These are phyloP conservation scores for Trachelus stipa DNA, from an alignment of 2,888 invertebrate species.

Conservation along the genomic window DNA sequence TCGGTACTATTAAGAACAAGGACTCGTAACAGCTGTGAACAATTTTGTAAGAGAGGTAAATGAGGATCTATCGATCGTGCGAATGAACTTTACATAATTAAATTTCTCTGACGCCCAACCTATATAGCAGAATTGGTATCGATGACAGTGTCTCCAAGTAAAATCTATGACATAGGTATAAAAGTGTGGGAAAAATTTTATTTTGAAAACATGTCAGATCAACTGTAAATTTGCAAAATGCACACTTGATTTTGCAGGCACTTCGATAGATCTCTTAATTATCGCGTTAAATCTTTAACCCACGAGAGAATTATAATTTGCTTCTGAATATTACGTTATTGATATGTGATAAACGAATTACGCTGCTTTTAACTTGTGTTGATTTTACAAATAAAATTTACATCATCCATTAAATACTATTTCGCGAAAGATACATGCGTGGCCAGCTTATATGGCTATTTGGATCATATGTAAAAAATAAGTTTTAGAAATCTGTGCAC, in stretches of 20 bases:
- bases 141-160: not conserved
- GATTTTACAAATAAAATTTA: not conserved
- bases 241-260: not conserved
- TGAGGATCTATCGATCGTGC: not conserved
- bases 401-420: not conserved
- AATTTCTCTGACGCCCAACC: not conserved
- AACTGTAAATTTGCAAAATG: not conserved
- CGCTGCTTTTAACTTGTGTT: slow-evolving; percentile 3
- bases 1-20: not conserved
- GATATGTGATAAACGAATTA: slow-evolving; percentile 1
- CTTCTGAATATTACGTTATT: not conserved
- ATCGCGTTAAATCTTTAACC: not conserved
- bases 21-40: slow-evolving; percentile 3
- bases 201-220: not conserved
- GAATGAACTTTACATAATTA: too few species aligned
- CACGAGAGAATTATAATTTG: slow-evolving; percentile 1
- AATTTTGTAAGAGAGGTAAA: not conserved
- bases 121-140: not conserved
- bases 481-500: not conserved
- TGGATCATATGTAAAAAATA: slow-evolving; percentile 3
- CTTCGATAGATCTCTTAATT: not conserved
- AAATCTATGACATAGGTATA: not conserved
- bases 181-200: not conserved
- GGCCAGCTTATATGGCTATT: not conserved
- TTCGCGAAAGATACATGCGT: not conserved